phyloP scores from a whole-genome alignment of 1,140 invertebrate species.

The Eulimnadia texana region DNA sequence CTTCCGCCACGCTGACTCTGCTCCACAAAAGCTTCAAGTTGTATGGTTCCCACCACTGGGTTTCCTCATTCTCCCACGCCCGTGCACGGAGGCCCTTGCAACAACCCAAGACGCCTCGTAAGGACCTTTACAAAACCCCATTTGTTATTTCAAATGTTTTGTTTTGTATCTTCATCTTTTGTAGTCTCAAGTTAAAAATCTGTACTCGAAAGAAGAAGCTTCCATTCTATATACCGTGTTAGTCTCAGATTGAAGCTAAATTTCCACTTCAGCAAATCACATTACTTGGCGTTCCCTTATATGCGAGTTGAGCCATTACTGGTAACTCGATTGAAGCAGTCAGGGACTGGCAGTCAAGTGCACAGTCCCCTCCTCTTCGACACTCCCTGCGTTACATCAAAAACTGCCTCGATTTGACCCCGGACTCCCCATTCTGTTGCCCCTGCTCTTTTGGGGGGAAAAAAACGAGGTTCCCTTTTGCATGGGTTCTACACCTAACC shows the following conservation, averaged over 20 bases:
- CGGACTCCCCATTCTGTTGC: background rate
- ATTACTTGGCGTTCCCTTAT: background rate
- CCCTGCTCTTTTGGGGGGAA: background rate
- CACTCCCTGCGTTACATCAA: slow-evolving; percentile 8
- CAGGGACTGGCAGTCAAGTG: background rate
- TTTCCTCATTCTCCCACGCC: background rate
- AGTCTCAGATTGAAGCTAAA: too few species aligned
- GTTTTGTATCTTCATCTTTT: too few species aligned
- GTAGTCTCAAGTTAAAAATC: too few species aligned
- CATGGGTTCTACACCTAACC: too few species aligned
- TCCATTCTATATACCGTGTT: too few species aligned
- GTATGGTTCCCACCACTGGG: background rate
- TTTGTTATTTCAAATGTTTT: too few species aligned
- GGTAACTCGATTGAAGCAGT: background rate
- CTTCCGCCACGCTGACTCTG: slow-evolving; percentile 7
- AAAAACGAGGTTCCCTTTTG: background rate
- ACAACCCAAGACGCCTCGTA: too few species aligned
- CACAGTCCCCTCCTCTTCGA: slow-evolving; percentile 1
- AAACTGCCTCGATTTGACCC: background rate
- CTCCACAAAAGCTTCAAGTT: background rate
- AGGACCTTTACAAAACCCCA: too few species aligned
- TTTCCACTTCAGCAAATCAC: too few species aligned
- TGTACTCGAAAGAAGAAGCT: too few species aligned
- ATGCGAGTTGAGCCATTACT: background rate
- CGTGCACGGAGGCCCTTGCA: too few species aligned